A percentile compares a stretch with the other conserved stretches of the same genome.
phyloP scores from a whole-genome alignment of 2,888 invertebrate genomes.

The Slavum lentiscoides region DNA sequence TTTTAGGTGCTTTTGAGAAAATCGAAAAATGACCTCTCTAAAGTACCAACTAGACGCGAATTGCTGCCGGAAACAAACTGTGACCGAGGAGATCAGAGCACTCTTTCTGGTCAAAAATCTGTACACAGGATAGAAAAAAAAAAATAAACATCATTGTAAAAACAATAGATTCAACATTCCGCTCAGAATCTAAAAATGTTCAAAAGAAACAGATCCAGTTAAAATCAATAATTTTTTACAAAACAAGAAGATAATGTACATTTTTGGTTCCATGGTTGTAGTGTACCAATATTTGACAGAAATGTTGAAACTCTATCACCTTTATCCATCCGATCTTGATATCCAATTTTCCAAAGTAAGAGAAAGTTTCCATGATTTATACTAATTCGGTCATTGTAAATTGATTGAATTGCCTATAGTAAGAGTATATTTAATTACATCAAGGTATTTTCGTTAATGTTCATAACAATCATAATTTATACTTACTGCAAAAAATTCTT shows the following conservation, averaged over 20 bases:
- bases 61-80: too few relatives aligned
- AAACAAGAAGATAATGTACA: not conserved
- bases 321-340: slow-evolving; percentile 37
- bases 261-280: slow-evolving; percentile 24
- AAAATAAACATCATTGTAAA: too few relatives aligned
- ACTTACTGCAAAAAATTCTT: slow-evolving; percentile 26
- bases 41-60: too few relatives aligned
- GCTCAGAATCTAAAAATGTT: too few relatives aligned
- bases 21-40: too few relatives aligned
- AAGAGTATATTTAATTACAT: not conserved
- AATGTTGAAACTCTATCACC: slow-evolving; percentile 35
- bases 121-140: too few relatives aligned
- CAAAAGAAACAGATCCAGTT: too few relatives aligned
- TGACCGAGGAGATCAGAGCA: too few relatives aligned
- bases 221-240: not conserved
- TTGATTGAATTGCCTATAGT: slow-evolving; percentile 12
- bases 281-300: not conserved
- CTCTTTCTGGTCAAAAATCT: too few relatives aligned
- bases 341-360: slow-evolving; percentile 41
- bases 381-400: slow-evolving; percentile 11
- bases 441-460: not conserved
- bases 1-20: too few relatives aligned
- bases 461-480: not conserved
- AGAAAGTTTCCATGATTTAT: slow-evolving; percentile 31
- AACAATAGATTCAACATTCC: too few relatives aligned